Evolutionary conservation across 2,888 invertebrate genomes (phyloP), one percentile per base, ranked within the genome.

Genomic region (Anorthoa munda): DNA sequence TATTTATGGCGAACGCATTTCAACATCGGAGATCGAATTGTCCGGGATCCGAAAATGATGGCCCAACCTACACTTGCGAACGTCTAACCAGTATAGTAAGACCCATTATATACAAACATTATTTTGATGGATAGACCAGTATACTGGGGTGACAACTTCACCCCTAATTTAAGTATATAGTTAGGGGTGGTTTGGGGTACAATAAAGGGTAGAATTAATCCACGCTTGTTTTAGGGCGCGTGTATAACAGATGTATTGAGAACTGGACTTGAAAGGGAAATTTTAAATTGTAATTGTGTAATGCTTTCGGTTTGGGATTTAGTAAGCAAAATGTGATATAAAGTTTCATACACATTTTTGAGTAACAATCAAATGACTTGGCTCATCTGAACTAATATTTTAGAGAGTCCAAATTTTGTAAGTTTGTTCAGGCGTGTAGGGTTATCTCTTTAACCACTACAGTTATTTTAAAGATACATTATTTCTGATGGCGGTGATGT

Each of bases 201-300:
- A 68, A 82, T 81, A 86, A 86, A 86, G 86, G 86, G 86, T 83
- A 76, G 85, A 77, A 85, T 85, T 86, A 85, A 86, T 86, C 86
- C 82, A 48, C 46, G 79, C 68, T 80, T 86, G 83, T 86, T 86
- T 76, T 75, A 85, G 81, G 82, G 79, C 66, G 79, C 69, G 56
- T 72, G 68, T 74, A 77, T 39, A 77, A 68, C 81, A 81, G 77
- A 81, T 81, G 81, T 72, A 82, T 81, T 66, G 61, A 55, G 53
- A 64, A 72, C 71, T 78, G 68, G 74, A 78, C 74, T 63, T 13
- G 66, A 56, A 53, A 67, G 39, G 58, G 53, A 66, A 71, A 18
- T 73, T 78, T 66, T 63, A 53, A 71, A 71, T 65, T 67, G 67
- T 71, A 67, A 79, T 67, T 73, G 56, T 74, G 55, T 72, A 45